phyloP scores from a whole-genome alignment of 2,797 vertebrate genomes.

The Anabas testudineus region DNA sequence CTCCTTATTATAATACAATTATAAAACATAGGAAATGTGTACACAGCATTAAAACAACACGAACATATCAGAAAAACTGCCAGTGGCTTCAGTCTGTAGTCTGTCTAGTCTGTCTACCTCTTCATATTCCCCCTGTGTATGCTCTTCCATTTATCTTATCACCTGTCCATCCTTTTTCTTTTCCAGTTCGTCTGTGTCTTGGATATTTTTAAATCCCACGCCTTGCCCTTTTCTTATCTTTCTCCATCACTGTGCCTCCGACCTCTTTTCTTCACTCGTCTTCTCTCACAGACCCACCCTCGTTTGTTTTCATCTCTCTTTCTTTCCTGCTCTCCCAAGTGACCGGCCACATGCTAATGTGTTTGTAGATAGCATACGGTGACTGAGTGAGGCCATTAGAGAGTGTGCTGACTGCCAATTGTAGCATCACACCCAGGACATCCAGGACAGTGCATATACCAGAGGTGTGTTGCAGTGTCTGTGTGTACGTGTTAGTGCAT shows the following conservation, averaged over 20 bases:
- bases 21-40: too few species aligned
- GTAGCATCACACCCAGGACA: conserved; percentile 34
- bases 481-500: neutral
- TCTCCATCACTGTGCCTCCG: conserved; percentile 30
- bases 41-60: too few species aligned
- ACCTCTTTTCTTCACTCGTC: conserved; percentile 20
- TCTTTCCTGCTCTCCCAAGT: conserved; percentile 25
- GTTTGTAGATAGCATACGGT: conserved; percentile 57
- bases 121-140: conserved; percentile 42
- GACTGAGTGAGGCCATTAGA: conserved; percentile 68
- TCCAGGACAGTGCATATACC: conserved; percentile 51
- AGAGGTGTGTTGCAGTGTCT: conserved; percentile 13
- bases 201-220: conserved; percentile 30
- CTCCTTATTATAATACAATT: too few species aligned
- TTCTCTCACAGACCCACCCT: conserved; percentile 45
- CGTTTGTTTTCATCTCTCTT: conserved; percentile 56
- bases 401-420: conserved; percentile 52
- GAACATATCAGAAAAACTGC: too few species aligned
- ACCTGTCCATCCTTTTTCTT: conserved; percentile 28
- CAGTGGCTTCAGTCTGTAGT: too few species aligned
- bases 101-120: conserved; percentile 18
- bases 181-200: conserved; percentile 29
- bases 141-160: conserved; percentile 53
- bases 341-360: conserved; percentile 68
- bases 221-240: conserved; percentile 45